Percentiles rank a stretch among this genome's conserved stretches.
phyloP scores from a whole-genome alignment of 2,113 vertebrate genomes.

The Hoplias malabaricus region DNA sequence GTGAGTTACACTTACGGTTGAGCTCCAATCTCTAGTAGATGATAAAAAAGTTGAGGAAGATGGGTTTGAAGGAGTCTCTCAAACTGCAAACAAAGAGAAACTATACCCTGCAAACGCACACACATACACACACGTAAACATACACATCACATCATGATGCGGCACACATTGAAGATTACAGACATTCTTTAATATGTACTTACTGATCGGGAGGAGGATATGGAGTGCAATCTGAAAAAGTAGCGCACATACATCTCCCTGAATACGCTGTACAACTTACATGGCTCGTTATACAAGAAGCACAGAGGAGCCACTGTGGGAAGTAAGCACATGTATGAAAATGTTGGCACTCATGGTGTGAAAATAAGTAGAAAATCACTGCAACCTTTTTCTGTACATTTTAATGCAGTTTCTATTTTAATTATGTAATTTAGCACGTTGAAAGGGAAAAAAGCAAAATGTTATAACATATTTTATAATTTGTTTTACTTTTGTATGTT shows the following conservation, averaged over 20 bases:
- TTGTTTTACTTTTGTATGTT: too few species aligned
- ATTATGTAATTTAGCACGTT: too few species aligned
- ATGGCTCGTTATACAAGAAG: constrained; percentile 95
- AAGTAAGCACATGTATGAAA: constrained; percentile 40
- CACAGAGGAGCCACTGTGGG: constrained; percentile 92
- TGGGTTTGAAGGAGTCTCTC: constrained; percentile 93
- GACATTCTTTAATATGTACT: constrained; percentile 59
- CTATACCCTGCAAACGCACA: constrained; percentile 81
- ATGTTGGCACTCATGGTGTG: too few species aligned
- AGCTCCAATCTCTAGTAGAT: constrained; percentile 92
- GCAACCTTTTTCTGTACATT: too few species aligned
- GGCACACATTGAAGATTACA: constrained; percentile 12
- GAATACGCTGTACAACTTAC: constrained; percentile 93
- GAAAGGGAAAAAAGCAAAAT: too few species aligned
- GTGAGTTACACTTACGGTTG: constrained; percentile 87
- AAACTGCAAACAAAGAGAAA: constrained; percentile 94
- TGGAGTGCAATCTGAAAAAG: constrained; percentile 97
- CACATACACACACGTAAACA: constrained; percentile 28
- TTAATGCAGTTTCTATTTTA: too few species aligned
- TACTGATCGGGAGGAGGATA: constrained; percentile 94
- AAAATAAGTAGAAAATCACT: too few species aligned
- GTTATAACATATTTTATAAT: too few species aligned
- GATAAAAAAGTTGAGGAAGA: constrained; percentile 95
- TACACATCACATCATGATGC: not conserved
- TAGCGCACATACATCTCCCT: constrained; percentile 96